Evolutionary conservation across 2,888 invertebrate species (phyloP), one percentile per base, ranked within the genome.

Genomic region (Drosophila lutescens): DNA sequence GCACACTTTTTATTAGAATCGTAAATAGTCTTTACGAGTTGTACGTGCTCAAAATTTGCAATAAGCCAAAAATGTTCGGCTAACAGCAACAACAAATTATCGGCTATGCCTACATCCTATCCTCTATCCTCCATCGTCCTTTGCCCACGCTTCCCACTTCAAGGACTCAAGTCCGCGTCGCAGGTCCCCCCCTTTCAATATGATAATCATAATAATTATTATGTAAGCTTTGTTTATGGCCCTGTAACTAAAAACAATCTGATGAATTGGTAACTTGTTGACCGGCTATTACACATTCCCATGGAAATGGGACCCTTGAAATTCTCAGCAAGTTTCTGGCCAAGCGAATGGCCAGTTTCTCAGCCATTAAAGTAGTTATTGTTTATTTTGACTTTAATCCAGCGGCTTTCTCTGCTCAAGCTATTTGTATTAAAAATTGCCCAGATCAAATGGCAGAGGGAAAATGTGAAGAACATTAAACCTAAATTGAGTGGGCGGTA

Each of bases 11-110:
- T 85, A 87, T 86, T 85, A 87, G 78, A 83, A 83, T 84, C 87
- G 79, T 86, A 86, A 86, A 86, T 85, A 87, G 86, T 83, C 86
- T 86, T 86, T 87, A 86, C 80, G 87, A 80, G 83, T 76, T 79
- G 86, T 82, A 86, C 86, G 86, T 86, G 86, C 79, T 75, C 80
- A 86, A 86, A 86, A 87, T 86, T 87, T 76, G 76, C 86, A 86
- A 86, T 88, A 88, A 87, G 85, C 88, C 78, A 81, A 88, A 73
- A 74, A 80, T 50, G 44, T 70, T 69, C 65, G 17, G 67, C 47
- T 65, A 79, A 70, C 56, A 51, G 66, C 72, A 73, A 46, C 74
- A 74, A 80, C 81, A 81, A 86, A 81, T 81, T 81, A 84, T 86
- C 87, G 80, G 84, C 60, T 51, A 68, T 71, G 68, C 65, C 77